Evolutionary conservation across 2,113 vertebrate genomes (phyloP), one percentile per base, ranked within the genome.

Genomic region (Empidonax traillii): DNA sequence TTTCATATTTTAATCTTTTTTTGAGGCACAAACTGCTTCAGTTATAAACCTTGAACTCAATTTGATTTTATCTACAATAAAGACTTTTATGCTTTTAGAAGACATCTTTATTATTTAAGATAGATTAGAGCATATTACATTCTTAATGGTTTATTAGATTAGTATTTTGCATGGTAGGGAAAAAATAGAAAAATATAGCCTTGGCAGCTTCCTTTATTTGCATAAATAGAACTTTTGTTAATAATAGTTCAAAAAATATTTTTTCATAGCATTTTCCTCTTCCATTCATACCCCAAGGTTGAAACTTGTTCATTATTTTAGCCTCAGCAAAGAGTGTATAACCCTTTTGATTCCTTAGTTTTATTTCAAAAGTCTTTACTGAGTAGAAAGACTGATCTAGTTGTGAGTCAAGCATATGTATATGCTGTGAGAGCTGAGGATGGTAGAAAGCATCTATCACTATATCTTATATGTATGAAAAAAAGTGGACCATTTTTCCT

Each of bases 61-160:
- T 96, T 92, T 92, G 47, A 67, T 91, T 92, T 97, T 87, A 93
- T 93, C 89, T 87, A 41, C 24, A 93, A 74, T 66, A 67, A 68
- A 94, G 44, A 81, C 28, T 28, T 89, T 67, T 69, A 55, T 61
- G 44, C 18, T 90, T 90, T 93, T 61, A 92, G 80, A 80, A 51
- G 18, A 85, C 28, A 53, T 94, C 39, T 84, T 83, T 22, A 85
- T 90, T 93, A 69, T 91, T 96, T 91, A 94, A 96, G 61, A 79
- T 28, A 91, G 23, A 92, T 69, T 69, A 89, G 33, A 41, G 15
- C 10, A 67, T 58, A 68, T 56, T 72, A 69, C 7, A 61, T 75
- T 65, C 33, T 76, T 91, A 92, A 78, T 66, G 18, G 12, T 75
- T 87, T 66, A 89, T 91, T 73, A 85, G 30, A 72, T 91, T 44